Evolutionary conservation across 1,140 invertebrate species (phyloP).

Genomic region (Babylonia areolata): DNA sequence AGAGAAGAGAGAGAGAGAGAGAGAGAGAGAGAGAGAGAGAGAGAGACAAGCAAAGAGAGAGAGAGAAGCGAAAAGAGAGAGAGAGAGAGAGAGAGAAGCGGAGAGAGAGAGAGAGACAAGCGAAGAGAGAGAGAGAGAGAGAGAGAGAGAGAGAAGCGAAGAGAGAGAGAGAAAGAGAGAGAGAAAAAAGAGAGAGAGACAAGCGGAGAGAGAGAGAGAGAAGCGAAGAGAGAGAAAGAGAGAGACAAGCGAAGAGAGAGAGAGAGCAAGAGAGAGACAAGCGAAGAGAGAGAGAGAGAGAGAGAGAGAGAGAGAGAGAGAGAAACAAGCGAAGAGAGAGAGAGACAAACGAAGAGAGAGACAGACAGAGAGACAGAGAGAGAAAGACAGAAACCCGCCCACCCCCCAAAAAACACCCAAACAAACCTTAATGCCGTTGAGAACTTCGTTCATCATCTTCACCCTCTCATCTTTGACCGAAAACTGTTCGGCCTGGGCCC

Average conservation of each 20-base stretch:
- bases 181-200: background rate
- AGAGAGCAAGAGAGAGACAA: too few relatives aligned
- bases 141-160: background rate
- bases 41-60: background rate
- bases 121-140: background rate
- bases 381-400: too few relatives aligned
- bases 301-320: too few relatives aligned
- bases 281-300: too few relatives aligned
- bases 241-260: background rate
- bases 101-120: background rate
- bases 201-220: background rate
- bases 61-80: background rate
- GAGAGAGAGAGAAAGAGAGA: background rate
- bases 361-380: too few relatives aligned
- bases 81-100: background rate
- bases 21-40: background rate
- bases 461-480: slow-evolving; percentile 79
- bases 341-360: too few relatives aligned
- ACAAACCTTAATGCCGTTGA: slow-evolving; percentile 79
- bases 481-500: slow-evolving; percentile 78
- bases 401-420: too few relatives aligned
- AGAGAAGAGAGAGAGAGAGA: background rate
- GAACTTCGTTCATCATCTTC: slow-evolving; percentile 76
- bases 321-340: too few relatives aligned
- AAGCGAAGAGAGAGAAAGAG: background rate